Percentiles rank a stretch among this genome's conserved stretches.
These are phyloP conservation scores for Ochotona princeps DNA, from an alignment of 2,113 vertebrate genomes.

Conservation along the genomic window DNA sequence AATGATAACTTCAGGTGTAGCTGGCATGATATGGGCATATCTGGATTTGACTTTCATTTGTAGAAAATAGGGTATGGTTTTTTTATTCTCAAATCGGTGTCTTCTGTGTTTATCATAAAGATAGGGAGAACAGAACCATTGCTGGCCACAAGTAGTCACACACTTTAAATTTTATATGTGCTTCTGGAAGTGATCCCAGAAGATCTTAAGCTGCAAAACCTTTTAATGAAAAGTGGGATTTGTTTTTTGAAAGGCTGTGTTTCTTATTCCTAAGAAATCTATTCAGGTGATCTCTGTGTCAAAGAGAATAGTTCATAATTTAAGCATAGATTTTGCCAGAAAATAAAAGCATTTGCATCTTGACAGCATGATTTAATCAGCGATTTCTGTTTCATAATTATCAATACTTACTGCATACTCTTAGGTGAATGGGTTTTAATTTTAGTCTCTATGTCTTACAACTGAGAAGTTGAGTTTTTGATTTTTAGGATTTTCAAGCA, in stretches of 20 bases:
- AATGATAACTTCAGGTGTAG: not conserved
- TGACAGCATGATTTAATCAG: not conserved
- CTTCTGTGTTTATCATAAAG: conserved; percentile 22
- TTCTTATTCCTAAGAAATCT: not conserved
- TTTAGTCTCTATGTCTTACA: not conserved
- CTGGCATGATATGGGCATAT: not conserved
- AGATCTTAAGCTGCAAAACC: conserved; percentile 29
- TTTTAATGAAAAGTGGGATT: conserved; percentile 36
- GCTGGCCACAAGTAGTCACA: conserved; percentile 10
- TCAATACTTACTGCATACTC: not conserved
- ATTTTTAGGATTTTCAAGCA: not conserved
- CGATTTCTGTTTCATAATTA: not conserved
- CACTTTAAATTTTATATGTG: conserved; percentile 48
- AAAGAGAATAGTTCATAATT: not conserved
- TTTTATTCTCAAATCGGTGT: not conserved
- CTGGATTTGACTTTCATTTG: conserved; percentile 23
- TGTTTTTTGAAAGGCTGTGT: not conserved
- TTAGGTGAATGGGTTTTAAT: not conserved
- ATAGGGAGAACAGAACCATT: not conserved
- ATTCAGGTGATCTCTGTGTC: not conserved
- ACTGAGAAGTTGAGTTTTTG: not conserved
- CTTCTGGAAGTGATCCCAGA: conserved; percentile 56
- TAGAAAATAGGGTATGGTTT: not conserved
- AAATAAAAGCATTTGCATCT: not conserved
- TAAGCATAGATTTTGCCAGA: not conserved